phyloP scores from a whole-genome alignment of 2,888 invertebrate species.

The Cheilosia vulpina region DNA sequence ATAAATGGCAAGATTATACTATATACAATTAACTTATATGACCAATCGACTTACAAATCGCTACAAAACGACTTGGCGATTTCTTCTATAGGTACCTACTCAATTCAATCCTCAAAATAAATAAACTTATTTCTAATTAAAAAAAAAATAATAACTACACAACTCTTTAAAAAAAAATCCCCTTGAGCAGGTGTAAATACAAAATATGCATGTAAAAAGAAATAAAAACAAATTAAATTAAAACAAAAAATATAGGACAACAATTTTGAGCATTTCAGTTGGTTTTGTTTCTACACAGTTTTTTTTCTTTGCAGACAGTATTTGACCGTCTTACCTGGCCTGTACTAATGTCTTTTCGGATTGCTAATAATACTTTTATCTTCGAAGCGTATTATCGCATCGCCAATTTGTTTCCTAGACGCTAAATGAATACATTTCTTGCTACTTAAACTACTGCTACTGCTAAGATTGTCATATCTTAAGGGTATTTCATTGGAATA shows the following conservation, averaged over 20 bases:
- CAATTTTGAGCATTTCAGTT: constrained; percentile 70
- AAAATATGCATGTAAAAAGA: constrained; percentile 71
- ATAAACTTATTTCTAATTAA: constrained; percentile 28
- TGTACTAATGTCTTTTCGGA: constrained; percentile 52
- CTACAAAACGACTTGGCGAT: background rate
- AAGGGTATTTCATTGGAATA: constrained; percentile 75
- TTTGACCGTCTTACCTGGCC: background rate
- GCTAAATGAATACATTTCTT: constrained; percentile 84
- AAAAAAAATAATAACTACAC: constrained; percentile 28
- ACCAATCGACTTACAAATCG: background rate
- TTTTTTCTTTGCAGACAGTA: background rate
- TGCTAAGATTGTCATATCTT: constrained; percentile 73
- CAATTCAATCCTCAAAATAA: constrained; percentile 35
- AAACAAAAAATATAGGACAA: constrained; percentile 44
- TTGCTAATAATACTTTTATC: constrained; percentile 81
- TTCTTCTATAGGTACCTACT: background rate
- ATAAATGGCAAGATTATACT: constrained; percentile 38
- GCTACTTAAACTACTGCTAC: constrained; percentile 72
- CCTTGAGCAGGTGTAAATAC: constrained; percentile 22
- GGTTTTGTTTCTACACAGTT: too few species aligned
- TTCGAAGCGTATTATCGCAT: constrained; percentile 83
- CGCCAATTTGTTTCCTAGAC: constrained; percentile 84
- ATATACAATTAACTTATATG: background rate
- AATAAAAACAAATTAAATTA: constrained; percentile 19
- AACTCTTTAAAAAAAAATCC: constrained; percentile 8